These are phyloP conservation scores for Australoheros facetus DNA, from an alignment of 2,797 vertebrate genomes.

Conservation along the genomic window DNA sequence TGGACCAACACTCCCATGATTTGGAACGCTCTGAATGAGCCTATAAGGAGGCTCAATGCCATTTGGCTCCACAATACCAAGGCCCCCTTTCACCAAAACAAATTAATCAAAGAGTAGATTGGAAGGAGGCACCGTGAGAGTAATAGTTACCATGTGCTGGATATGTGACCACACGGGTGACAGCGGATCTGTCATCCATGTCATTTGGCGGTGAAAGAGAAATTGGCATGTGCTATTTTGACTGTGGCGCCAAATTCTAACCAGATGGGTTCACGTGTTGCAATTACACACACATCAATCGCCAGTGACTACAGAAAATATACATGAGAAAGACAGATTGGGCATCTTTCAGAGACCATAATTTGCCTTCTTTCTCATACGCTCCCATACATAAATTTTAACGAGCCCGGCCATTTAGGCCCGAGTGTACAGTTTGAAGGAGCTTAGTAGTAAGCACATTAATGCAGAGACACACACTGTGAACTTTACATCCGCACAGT, in stretches of 20 bases:
- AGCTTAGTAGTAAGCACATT: background rate
- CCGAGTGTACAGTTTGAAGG: background rate
- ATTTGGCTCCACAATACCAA: conserved; percentile 62
- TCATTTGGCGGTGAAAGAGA: conserved; percentile 72
- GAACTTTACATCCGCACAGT: background rate
- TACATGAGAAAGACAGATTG: conserved; percentile 71
- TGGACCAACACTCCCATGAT: conserved; percentile 44
- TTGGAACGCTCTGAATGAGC: conserved; percentile 49
- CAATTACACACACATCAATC: conserved; percentile 73
- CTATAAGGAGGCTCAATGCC: conserved; percentile 40
- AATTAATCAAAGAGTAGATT: conserved; percentile 76
- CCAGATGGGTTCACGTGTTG: conserved; percentile 78
- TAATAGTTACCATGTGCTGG: conserved; percentile 79
- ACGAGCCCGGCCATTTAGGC: conserved; percentile 23
- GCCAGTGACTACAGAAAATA: conserved; percentile 69
- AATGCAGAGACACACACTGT: background rate
- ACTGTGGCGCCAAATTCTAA: conserved; percentile 77
- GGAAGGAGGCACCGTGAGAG: conserved; percentile 65
- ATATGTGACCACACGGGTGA: conserved; percentile 66
- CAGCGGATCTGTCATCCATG: conserved; percentile 73
- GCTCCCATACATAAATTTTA: conserved; percentile 37
- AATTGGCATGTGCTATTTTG: conserved; percentile 75
- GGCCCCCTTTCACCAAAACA: conserved; percentile 69
- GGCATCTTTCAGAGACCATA: conserved; percentile 64
- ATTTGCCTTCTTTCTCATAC: conserved; percentile 42